Base-by-base conservation (phyloP, 2,888 invertebrate species). In the Drosophila colorata region DNA sequence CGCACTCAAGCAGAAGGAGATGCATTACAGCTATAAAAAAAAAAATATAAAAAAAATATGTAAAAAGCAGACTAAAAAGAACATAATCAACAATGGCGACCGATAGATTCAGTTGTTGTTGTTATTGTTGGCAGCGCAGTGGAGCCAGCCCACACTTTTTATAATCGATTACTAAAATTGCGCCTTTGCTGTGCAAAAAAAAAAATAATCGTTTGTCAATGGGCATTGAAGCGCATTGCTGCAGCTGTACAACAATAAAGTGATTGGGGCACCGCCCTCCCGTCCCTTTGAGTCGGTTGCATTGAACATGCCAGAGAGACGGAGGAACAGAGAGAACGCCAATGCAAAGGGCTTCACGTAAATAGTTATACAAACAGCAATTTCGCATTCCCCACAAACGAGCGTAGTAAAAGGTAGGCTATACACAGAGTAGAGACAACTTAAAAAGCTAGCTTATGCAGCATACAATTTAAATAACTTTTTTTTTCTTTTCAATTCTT, bases 31-130 rank as follows among this genome's bases (percentile, higher is more conserved):
- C 52, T 37, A 28, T 35, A 52, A 47, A 11, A 49, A 40, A 55
- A 43, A 38, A 38, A 41, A 61, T n/a, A n/a, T n/a, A 48, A 52
- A 35, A 43, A 35, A 38, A n/a, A 44, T 37, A 46, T 56, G 60
- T 9, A 28, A 13, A 58, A 68, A 63, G 74, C 76, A 61, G 67
- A 73, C 55, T 80, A 70, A 81, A 70, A 74, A 80, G 69, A 57
- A 61, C 55, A 66, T 64, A 75, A 38, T 58, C 59, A 65, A 65
- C 52, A 65, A 63, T 61, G 52, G 37, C 41, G 43, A 35, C 40
- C 67, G 40, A 67, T 67, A 57, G 71, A 71, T 46, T 55, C 40
- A 18, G 23, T 35, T 46, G 33, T 38, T 57, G 14, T 48, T 46
- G 9, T 47, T 69, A 18, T 48, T 48, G 51, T 46, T 49, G 49